Evolutionary conservation across 2,888 invertebrate species (phyloP).

Genomic region (Melolontha melolontha): DNA sequence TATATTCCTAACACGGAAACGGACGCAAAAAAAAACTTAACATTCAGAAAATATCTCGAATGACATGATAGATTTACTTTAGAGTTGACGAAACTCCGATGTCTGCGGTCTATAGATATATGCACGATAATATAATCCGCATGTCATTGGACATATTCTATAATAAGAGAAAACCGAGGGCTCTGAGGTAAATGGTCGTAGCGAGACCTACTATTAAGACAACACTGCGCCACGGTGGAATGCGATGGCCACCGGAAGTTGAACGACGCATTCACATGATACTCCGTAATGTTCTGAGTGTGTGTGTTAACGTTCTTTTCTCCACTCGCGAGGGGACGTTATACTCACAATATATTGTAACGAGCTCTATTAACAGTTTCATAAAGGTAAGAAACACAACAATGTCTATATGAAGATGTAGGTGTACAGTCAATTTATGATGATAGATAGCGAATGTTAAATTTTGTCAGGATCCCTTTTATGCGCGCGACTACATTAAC

Average conservation of each 20-base stretch:
- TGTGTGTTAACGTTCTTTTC: no score
- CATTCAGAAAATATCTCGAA: no score
- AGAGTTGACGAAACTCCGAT: neutral
- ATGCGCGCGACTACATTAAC: neutral
- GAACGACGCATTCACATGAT: conserved; percentile 31
- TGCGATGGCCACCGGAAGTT: conserved; percentile 41
- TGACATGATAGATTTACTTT: no score
- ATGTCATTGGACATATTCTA: no score
- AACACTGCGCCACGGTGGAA: conserved; percentile 29
- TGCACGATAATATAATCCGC: no score
- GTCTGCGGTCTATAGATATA: no score
- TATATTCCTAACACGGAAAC: no score
- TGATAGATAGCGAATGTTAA: neutral
- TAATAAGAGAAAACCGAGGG: no score
- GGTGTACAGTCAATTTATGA: neutral
- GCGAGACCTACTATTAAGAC: no score
- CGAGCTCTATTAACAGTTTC: neutral
- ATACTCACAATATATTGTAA: neutral
- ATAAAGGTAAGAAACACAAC: no score
- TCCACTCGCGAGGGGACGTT: no score
- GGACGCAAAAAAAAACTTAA: no score
- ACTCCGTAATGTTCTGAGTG: neutral
- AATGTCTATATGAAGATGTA: neutral
- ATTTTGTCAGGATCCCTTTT: neutral
- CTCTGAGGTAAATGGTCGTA: conserved; percentile 15